Conservation (phyloP, 1,140 invertebrate genomes). For the Nephila pilipes region DNA sequence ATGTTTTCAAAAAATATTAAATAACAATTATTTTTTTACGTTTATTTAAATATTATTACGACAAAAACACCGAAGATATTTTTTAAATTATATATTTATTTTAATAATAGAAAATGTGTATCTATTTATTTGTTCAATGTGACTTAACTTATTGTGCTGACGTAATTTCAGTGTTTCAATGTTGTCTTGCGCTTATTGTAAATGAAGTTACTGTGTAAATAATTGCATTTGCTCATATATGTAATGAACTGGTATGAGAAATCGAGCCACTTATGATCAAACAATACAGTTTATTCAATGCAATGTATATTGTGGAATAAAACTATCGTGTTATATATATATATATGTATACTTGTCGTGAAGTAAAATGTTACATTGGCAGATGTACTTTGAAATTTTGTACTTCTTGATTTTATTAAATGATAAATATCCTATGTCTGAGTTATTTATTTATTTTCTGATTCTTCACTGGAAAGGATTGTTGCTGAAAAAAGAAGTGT, state of each 20-base stretch:
- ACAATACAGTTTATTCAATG: background rate
- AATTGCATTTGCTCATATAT: constrained; percentile 12
- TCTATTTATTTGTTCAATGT: too few relatives aligned
- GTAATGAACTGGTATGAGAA: background rate
- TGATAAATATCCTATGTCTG: background rate
- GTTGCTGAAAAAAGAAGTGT: background rate
- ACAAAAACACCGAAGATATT: too few relatives aligned
- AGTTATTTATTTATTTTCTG: background rate
- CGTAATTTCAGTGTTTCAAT: too few relatives aligned
- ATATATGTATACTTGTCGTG: background rate
- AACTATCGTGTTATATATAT: background rate
- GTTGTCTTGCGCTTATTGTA: background rate
- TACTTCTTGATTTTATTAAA: constrained; percentile 59
- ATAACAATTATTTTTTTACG: too few relatives aligned
- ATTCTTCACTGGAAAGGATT: background rate
- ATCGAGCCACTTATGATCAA: constrained; percentile 46
- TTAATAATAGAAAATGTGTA: too few relatives aligned
- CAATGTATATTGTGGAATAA: background rate
- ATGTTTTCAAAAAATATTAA: too few relatives aligned
- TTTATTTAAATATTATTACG: too few relatives aligned
- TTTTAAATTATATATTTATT: too few relatives aligned
- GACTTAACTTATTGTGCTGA: too few relatives aligned
- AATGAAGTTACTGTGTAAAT: constrained; percentile 18
- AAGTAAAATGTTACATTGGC: constrained; percentile 10
- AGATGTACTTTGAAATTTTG: constrained; percentile 35